Evolutionary conservation across 1,140 invertebrate species (phyloP).

Genomic region (Aphaenogaster rudis): DNA sequence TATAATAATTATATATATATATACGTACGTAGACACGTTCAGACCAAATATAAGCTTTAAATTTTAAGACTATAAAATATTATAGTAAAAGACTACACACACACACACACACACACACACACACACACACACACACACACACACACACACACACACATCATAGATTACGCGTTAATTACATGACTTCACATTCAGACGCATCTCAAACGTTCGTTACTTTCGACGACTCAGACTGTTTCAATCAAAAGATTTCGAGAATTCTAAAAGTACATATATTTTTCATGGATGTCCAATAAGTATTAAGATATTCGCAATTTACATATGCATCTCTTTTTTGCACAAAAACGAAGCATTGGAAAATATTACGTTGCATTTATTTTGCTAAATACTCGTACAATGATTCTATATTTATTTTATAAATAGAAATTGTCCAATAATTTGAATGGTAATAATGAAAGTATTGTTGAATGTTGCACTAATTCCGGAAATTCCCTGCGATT

Average conservation of each 20-base stretch:
- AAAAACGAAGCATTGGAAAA: not conserved
- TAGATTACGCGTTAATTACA: conserved; percentile 30
- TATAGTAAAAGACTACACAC: conserved; percentile 20
- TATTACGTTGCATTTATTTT: conserved; percentile 19
- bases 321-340: conserved; percentile 18
- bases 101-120: too few species aligned
- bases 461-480: not conserved
- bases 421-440: conserved; percentile 30
- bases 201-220: conserved; percentile 17
- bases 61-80: conserved; percentile 24
- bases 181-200: not conserved
- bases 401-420: conserved; percentile 6
- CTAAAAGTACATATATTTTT: conserved; percentile 30
- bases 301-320: not conserved
- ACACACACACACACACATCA: not conserved
- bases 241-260: conserved; percentile 42
- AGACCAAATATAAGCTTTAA: conserved; percentile 62
- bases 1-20: not conserved
- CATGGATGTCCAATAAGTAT: conserved; percentile 21
- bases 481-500: not conserved
- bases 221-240: conserved; percentile 43
- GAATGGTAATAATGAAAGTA: not conserved
- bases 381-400: not conserved
- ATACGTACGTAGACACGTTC: conserved; percentile 29
- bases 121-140: too few species aligned